phyloP scores from a whole-genome alignment of 2,888 invertebrate species.

The Orchesella flavescens region DNA sequence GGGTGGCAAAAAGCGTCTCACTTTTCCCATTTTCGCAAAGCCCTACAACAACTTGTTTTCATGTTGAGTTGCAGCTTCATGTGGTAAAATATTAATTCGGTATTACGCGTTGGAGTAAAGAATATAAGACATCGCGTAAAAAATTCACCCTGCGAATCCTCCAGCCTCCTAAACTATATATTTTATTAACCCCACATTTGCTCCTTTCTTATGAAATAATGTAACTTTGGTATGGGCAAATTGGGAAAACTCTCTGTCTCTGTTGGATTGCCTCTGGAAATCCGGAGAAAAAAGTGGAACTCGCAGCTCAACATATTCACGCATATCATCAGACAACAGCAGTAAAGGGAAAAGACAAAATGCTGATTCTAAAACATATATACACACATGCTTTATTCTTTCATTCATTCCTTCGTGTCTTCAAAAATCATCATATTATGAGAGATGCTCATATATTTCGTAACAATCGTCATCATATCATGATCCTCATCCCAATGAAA shows the following conservation, averaged over 20 bases:
- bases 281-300: slow-evolving; percentile 8
- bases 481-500: slow-evolving; percentile 16
- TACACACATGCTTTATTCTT: neutral
- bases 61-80: slow-evolving; percentile 2
- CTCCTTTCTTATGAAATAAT: slow-evolving; percentile 14
- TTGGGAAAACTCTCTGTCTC: slow-evolving; percentile 54
- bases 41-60: neutral
- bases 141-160: neutral
- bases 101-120: neutral
- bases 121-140: too few relatives aligned
- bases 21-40: slow-evolving; percentile 31
- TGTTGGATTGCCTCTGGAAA: slow-evolving; percentile 41
- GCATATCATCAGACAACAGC: neutral
- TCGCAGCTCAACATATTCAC: slow-evolving; percentile 19
- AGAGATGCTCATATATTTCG: too few relatives aligned
- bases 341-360: too few relatives aligned
- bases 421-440: neutral
- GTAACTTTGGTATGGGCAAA: slow-evolving; percentile 45
- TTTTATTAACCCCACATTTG: slow-evolving; percentile 41
- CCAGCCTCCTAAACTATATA: slow-evolving; percentile 22
- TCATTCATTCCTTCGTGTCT: neutral
- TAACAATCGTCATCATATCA: neutral
- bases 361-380: neutral
- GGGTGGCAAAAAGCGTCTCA: slow-evolving; percentile 37
- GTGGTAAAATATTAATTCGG: slow-evolving; percentile 41